Conservation (phyloP, 2,888 invertebrate species). For the Tiphia femorata region DNA sequence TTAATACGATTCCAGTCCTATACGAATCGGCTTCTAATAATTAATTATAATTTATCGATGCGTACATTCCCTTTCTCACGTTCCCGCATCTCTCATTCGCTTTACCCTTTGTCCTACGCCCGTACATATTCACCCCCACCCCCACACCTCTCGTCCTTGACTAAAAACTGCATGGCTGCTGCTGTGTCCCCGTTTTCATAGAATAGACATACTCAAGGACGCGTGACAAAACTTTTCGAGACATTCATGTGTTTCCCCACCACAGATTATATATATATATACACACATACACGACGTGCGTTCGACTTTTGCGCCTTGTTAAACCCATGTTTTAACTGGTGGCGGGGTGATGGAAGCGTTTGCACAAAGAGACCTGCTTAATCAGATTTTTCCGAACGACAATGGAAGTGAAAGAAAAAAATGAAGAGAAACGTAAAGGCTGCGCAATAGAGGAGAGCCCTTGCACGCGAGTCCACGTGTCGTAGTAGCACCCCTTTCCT, state of each 20-base stretch:
- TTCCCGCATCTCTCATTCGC: too few species aligned
- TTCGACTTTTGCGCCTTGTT: conserved; percentile 34
- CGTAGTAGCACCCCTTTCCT: conserved; percentile 18
- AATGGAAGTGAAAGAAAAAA: not conserved
- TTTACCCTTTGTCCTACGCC: too few species aligned
- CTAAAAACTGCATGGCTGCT: conserved; percentile 32
- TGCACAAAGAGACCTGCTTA: too few species aligned
- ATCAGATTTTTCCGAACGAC: not conserved
- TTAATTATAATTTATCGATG: too few species aligned
- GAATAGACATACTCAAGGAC: conserved; percentile 29
- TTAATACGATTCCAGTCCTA: too few species aligned
- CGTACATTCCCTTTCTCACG: too few species aligned
- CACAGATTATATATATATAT: conserved; percentile 10
- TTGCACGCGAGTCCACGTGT: conserved; percentile 28
- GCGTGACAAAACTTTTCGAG: conserved; percentile 17
- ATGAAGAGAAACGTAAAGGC: not conserved
- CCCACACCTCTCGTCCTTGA: conserved; percentile 6
- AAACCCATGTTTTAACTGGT: conserved; percentile 44
- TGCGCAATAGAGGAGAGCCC: conserved; percentile 10
- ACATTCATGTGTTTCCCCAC: conserved; percentile 23
- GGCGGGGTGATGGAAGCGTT: conserved; percentile 22
- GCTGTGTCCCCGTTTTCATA: conserved; percentile 33
- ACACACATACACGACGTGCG: conserved; percentile 34
- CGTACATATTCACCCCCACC: too few species aligned
- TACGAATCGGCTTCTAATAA: too few species aligned